Conservation (phyloP, 2,113 vertebrate species). For the Propithecus coquereli region DNA sequence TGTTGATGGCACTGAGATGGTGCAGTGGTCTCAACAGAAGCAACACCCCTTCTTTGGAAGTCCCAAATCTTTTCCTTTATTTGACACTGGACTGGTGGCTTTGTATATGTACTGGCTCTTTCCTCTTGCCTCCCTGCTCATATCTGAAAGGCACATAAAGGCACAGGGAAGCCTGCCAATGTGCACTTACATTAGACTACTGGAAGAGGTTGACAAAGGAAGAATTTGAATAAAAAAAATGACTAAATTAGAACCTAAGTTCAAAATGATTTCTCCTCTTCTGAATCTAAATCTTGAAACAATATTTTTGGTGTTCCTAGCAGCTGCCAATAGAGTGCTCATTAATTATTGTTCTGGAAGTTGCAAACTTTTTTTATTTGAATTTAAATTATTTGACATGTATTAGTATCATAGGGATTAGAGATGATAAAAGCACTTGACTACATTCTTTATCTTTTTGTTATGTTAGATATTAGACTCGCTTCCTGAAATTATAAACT, state of each 20-base stretch:
- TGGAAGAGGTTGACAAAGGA: not conserved
- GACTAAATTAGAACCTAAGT: not conserved
- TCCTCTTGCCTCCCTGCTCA: not conserved
- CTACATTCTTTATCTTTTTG: not conserved
- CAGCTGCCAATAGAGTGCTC: not conserved
- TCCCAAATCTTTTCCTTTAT: not conserved
- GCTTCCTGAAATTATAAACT: not conserved
- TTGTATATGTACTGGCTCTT: not conserved
- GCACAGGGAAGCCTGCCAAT: not conserved
- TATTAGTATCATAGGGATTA: not conserved
- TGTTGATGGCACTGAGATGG: not conserved
- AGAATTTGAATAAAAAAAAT: not conserved
- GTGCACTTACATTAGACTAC: not conserved
- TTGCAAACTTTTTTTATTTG: not conserved
- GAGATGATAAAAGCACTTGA: not conserved
- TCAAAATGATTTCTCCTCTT: not conserved
- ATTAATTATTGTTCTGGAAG: not conserved
- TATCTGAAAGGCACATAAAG: not conserved
- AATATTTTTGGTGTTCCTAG: not conserved
- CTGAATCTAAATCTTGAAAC: slow-evolving; percentile 9
- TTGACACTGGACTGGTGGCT: not conserved
- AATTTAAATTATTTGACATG: not conserved
- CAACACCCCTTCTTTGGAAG: not conserved
- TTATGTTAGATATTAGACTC: not conserved
- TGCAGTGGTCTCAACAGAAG: not conserved